phyloP scores from a whole-genome alignment of 37 sponge, comb jelly and placozoan species.

The Theonella swinhoei region DNA sequence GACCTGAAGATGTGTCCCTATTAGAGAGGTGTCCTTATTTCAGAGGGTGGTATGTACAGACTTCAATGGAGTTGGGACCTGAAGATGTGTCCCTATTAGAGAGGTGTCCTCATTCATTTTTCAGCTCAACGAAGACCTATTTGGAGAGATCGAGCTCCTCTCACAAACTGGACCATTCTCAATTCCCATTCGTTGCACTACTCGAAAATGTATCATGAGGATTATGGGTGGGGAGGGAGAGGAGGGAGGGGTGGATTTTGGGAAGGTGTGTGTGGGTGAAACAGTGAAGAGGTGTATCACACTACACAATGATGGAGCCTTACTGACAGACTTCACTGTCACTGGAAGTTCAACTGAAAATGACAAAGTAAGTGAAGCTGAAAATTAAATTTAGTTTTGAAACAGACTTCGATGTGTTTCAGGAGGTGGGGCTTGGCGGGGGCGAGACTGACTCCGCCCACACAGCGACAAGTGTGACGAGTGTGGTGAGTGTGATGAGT shows the following conservation, averaged over 20 bases:
- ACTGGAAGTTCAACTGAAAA: neutral
- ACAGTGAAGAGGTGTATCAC: constrained; percentile 36
- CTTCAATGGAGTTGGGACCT: too few relatives aligned
- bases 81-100: too few relatives aligned
- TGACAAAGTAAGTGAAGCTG: too few relatives aligned
- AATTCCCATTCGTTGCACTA: constrained; percentile 79
- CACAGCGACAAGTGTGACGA: too few relatives aligned
- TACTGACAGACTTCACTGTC: constrained; percentile 69
- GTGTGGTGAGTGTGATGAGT: neutral
- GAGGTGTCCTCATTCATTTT: neutral
- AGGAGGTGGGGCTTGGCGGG: neutral
- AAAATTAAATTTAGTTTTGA: too few relatives aligned
- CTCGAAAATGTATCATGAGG: constrained; percentile 61
- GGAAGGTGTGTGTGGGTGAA: constrained; percentile 86
- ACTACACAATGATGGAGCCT: constrained; percentile 79
- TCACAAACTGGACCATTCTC: constrained; percentile 93
- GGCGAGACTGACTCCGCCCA: neutral
- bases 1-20: too few relatives aligned
- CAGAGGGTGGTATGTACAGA: too few relatives aligned
- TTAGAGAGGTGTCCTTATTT: too few relatives aligned
- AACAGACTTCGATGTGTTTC: too few relatives aligned
- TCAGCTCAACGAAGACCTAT: constrained; percentile 76
- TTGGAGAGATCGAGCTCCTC: constrained; percentile 70
- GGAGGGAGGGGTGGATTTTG: constrained; percentile 66
- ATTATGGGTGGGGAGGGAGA: neutral